phyloP scores from a whole-genome alignment of 1,140 invertebrate genomes.

The Brachionus koreanus region DNA sequence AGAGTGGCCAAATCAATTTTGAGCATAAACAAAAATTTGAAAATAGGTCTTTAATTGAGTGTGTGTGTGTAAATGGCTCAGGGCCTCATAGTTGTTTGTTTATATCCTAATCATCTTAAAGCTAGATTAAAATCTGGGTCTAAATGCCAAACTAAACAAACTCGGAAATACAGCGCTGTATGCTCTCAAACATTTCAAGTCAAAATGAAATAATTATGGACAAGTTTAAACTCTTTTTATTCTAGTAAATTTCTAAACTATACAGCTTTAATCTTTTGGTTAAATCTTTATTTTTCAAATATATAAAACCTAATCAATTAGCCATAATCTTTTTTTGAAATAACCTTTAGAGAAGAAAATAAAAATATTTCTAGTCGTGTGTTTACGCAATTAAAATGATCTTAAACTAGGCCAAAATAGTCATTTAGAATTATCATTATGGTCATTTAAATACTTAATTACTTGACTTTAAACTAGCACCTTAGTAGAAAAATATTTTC shows the following conservation, averaged over 20 bases:
- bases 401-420: not conserved
- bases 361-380: not conserved
- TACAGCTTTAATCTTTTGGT: not conserved
- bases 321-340: not conserved
- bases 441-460: not conserved
- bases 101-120: not conserved
- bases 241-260: not conserved
- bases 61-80: not conserved
- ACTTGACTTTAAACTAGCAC: not conserved
- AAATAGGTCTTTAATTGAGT: not conserved
- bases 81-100: not conserved
- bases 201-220: not conserved
- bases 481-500: not conserved
- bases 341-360: not conserved
- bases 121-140: not conserved
- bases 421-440: not conserved
- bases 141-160: not conserved
- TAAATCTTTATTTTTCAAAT: constrained; percentile 6
- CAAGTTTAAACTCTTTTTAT: not conserved
- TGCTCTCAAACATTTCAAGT: not conserved
- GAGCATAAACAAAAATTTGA: not conserved
- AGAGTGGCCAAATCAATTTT: not conserved
- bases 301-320: not conserved
- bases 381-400: not conserved
- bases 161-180: not conserved